These are phyloP conservation scores for Muscicapa adusta DNA, from an alignment of 2,113 vertebrate genomes.

Conservation along the genomic window DNA sequence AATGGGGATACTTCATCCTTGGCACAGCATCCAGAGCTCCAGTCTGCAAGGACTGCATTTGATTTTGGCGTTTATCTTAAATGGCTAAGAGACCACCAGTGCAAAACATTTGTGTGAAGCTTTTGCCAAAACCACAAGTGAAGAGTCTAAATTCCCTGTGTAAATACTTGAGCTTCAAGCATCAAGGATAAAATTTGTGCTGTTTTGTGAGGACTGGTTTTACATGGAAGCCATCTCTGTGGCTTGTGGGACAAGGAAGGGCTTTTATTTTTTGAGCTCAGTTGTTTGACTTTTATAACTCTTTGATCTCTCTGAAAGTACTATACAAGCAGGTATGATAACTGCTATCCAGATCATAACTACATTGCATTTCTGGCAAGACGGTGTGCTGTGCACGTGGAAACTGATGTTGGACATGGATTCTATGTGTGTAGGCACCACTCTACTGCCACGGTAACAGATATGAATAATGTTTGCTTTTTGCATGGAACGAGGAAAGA, in stretches of 20 bases:
- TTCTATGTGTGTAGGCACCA: neutral
- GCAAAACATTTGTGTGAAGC: conserved; percentile 82
- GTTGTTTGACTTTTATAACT: conserved; percentile 22
- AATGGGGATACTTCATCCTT: conserved; percentile 54
- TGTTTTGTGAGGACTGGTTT: conserved; percentile 54
- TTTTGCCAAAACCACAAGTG: conserved; percentile 85
- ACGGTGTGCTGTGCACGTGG: neutral
- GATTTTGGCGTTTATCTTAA: conserved; percentile 82
- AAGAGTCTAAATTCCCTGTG: conserved; percentile 82
- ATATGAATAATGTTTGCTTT: neutral
- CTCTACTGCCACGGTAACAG: neutral
- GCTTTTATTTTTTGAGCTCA: neutral
- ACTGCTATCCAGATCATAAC: neutral
- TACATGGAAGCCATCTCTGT: conserved; percentile 43
- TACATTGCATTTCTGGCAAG: neutral
- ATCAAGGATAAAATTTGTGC: conserved; percentile 63
- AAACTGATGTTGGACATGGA: neutral
- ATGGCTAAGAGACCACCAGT: conserved; percentile 83
- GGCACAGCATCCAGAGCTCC: conserved; percentile 66
- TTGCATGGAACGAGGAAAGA: neutral
- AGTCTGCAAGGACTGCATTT: conserved; percentile 77
- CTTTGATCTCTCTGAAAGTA: conserved; percentile 43
- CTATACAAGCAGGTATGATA: conserved; percentile 56
- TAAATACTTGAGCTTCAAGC: conserved; percentile 78
- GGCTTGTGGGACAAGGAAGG: neutral